A percentile compares a stretch with the other conserved stretches of the same genome.
Conservation (phyloP, 92 coral and sea anemone genomes). For the Porites divaricata region DNA sequence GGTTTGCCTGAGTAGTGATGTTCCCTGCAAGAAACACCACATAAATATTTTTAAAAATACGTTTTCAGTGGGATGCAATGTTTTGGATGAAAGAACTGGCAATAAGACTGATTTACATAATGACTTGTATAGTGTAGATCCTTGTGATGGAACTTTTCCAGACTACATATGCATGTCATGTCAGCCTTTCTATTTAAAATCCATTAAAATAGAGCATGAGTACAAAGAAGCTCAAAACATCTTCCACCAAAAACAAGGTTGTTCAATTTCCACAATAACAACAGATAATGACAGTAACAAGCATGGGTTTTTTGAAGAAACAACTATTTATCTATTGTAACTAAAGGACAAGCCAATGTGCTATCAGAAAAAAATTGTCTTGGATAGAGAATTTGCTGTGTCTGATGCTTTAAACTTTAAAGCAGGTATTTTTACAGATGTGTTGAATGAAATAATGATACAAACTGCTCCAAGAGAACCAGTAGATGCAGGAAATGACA, state of each 20-base stretch:
- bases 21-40: conserved; percentile 55
- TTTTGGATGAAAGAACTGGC: conserved; percentile 39
- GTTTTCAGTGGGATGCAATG: conserved; percentile 53
- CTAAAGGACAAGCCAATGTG: not conserved
- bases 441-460: not conserved
- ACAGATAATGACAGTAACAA: no score
- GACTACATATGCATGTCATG: conserved; percentile 34
- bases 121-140: not conserved
- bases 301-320: no score
- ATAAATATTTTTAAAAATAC: conserved; percentile 24
- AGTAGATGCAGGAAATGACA: not conserved
- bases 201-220: conserved; percentile 22
- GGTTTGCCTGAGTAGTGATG: conserved; percentile 33
- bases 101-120: conserved; percentile 31
- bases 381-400: not conserved
- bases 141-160: no score
- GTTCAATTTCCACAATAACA: not conserved
- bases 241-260: not conserved
- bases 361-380: not conserved
- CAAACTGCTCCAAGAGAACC: no score
- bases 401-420: not conserved
- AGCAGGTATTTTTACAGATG: conserved; percentile 1
- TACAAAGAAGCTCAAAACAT: conserved; percentile 26
- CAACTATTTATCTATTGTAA: not conserved
- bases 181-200: conserved; percentile 29